Base-by-base conservation (phyloP, 2,113 vertebrate genomes). In the Narcine bancroftii region DNA sequence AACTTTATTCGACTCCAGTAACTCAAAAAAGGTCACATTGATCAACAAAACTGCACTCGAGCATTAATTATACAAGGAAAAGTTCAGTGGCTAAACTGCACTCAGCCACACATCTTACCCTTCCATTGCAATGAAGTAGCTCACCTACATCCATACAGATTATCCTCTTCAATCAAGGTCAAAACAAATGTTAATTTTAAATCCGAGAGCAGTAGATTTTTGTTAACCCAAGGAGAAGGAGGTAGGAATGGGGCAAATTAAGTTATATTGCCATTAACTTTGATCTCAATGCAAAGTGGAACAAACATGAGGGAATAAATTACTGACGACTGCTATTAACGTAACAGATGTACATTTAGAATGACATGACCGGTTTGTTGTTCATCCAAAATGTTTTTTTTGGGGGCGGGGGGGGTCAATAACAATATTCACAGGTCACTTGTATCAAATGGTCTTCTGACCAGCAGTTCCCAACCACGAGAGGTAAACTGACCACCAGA, bases 401-500 rank as follows among this genome's bases (percentile, higher is more conserved):
- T 87, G 6, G 11, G 2, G 17, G 73, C n/a, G n/a, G n/a, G n/a
- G n/a, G n/a, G n/a, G n/a, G n/a, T 77, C n/a, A 66, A 4, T 47
- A 56, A 53, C 11, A 53, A 50, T 56, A 56, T n/a, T 56, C 36
- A 65, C 36, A 13, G 87, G 21, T 66, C 60, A 13, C 21, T 69
- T 56, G 79, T 19, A 87, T 36, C 56, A 47, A 85, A 36, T 60
- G 2, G 6, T 33, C 19, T 21, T 24, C 60, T 89, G 42, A 42
- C 63, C 89, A n/a, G 63, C 21, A 45, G 0, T 45, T 39, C 63
- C 42, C 63, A 69, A 39, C 7, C 39, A 47, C 24, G 60, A 89
- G n/a, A 60, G 89, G 21, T 91, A 29, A 91, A 66, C 39, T 69
- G 87, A 69, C 87, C 87, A 91, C 65, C 66, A 91, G 87, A 69